Evolutionary conservation across 2,797 vertebrate species (phyloP).

Genomic region (Crocidura indochinensis): DNA sequence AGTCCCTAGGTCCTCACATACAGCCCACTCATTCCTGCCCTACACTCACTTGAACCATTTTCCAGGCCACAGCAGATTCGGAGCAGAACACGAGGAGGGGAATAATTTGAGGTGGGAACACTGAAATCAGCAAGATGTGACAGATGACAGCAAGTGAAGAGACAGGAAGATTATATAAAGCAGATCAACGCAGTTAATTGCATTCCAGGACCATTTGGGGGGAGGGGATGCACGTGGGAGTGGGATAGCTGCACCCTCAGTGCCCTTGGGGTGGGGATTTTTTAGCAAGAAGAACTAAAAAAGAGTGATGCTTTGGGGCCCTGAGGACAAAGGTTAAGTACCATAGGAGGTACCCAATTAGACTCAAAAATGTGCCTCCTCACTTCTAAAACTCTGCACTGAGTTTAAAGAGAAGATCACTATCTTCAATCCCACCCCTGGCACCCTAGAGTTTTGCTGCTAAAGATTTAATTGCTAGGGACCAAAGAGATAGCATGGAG

Average conservation of each 20-base stretch:
- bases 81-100: slow-evolving; percentile 25
- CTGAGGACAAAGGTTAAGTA: slow-evolving; percentile 66
- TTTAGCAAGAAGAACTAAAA: slow-evolving; percentile 63
- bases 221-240: neutral
- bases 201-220: slow-evolving; percentile 16
- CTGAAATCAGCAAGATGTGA: slow-evolving; percentile 36
- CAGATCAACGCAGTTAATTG: slow-evolving; percentile 4
- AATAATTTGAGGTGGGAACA: slow-evolving; percentile 1
- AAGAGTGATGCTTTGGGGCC: slow-evolving; percentile 28
- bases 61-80: slow-evolving; percentile 15
- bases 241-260: neutral
- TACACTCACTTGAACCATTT: neutral
- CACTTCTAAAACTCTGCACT: slow-evolving; percentile 72
- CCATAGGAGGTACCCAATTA: slow-evolving; percentile 23
- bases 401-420: slow-evolving; percentile 66
- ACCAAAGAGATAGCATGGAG: no score
- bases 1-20: neutral
- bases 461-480: no score
- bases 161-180: slow-evolving; percentile 41
- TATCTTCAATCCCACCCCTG: neutral
- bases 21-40: neutral
- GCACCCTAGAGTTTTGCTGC: no score
- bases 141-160: slow-evolving; percentile 58
- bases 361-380: slow-evolving; percentile 63
- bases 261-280: slow-evolving; percentile 37